Percentiles rank a stretch among this genome's conserved stretches.
These are phyloP conservation scores for Numida meleagris DNA, from an alignment of 2,113 vertebrate species.

Conservation along the genomic window DNA sequence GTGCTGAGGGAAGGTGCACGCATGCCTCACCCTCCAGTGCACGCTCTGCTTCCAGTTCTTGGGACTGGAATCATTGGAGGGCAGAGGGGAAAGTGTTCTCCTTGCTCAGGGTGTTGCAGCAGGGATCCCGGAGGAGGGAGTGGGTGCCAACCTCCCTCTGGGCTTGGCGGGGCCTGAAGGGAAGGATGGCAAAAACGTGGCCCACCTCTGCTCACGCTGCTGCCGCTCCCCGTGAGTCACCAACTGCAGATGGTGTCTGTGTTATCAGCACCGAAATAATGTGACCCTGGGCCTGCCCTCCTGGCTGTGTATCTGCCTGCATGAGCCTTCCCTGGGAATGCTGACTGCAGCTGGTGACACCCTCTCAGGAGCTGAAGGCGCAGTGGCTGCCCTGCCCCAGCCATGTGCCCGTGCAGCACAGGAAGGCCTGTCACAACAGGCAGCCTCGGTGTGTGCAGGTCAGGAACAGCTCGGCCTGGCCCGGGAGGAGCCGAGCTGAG, in stretches of 20 bases:
- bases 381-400: neutral
- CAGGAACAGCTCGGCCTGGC: neutral
- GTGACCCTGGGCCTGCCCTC: neutral
- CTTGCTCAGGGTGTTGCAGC: neutral
- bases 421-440: neutral
- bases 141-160: neutral
- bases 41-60: fast-evolving
- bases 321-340: neutral
- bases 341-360: neutral
- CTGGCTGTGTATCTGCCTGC: neutral
- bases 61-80: neutral
- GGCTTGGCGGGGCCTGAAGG: neutral
- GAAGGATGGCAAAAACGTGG: neutral
- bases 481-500: neutral
- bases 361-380: neutral
- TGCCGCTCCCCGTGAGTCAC: neutral
- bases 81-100: neutral
- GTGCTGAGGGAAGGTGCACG: neutral
- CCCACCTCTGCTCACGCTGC: neutral
- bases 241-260: neutral
- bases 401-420: neutral
- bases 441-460: neutral
- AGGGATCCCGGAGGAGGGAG: neutral
- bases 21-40: neutral
- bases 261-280: neutral